Evolutionary conservation across 1,140 invertebrate genomes (phyloP), one percentile per base, ranked within the genome.

Genomic region (Papilio helenus): DNA sequence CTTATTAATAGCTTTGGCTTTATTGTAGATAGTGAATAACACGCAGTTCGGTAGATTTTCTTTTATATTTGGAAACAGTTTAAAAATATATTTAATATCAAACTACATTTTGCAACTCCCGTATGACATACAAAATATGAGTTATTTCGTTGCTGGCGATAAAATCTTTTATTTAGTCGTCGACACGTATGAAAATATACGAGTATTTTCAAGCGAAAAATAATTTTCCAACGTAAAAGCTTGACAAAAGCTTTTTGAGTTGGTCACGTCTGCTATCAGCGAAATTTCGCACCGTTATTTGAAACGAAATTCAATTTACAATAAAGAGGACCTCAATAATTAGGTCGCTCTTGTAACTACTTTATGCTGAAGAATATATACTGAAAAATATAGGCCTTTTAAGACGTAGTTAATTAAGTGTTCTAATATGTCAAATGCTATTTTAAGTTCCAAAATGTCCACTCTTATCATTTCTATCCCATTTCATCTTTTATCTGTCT

Each of bases 241-340:
- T 49, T 49, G 72, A 74, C 72, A 74, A 74, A 74, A 74, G 72
- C 72, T 74, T 74, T 72, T 51, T 74, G 72, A 44, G 44, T 29
- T 49, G 42, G 72, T 74, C 72, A 74, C 72, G 72, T 49, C 44
- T 46, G 20, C 72, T 74, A 44, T 74, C 72, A 46, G 72, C 26
- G 71, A n/a, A 44, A 72, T 72, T 42, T 72, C 39, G 16, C 39
- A 44, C 10, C 71, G 34, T n/a, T 42, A 72, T 72, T 42, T 72
- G 26, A 68, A 72, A n/a, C 18, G 39, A 72, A 42, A 72, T 72
- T 72, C 71, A 72, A 72, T 72, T 72, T 72, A 72, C 26, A 68
- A 68, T 29, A 68, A 68, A 68, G 61, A 14, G 61, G 26, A 68
- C 61, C 61, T 68, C 26, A 68, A 68, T 68, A 68, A 68, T 68